Conservation (phyloP, 2,888 invertebrate genomes). For the Epinotia bilunana region DNA sequence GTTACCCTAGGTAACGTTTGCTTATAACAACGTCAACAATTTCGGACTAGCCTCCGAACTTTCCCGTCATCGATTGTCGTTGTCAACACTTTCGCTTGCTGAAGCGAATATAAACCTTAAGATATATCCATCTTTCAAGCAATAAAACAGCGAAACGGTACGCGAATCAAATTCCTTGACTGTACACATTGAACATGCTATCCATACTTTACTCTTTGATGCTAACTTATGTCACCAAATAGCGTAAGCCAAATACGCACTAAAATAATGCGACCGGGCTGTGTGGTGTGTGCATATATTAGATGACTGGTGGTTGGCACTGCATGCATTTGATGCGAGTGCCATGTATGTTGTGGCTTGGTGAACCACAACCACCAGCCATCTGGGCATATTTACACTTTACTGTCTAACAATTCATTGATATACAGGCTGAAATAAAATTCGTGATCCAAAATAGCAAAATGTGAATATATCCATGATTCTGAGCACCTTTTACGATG, state of each 20-base stretch:
- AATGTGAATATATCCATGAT: no score
- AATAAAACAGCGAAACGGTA: no score
- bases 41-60: no score
- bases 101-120: no score
- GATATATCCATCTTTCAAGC: no score
- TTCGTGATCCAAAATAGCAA: no score
- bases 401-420: background rate
- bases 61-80: no score
- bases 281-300: conserved; percentile 12
- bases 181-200: background rate
- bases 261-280: conserved; percentile 14
- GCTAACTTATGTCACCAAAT: background rate
- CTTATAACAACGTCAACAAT: no score
- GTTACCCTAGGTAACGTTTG: no score
- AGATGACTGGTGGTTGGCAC: conserved; percentile 11
- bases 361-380: conserved; percentile 1
- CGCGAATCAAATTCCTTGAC: no score
- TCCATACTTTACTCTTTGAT: background rate
- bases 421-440: background rate
- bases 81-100: no score
- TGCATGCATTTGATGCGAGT: conserved; percentile 22
- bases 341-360: conserved; percentile 5
- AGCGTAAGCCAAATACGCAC: background rate
- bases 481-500: no score
- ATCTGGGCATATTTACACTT: background rate